These are phyloP conservation scores for Metopolophium dirhodum DNA, from an alignment of 1,140 invertebrate genomes.

Conservation along the genomic window DNA sequence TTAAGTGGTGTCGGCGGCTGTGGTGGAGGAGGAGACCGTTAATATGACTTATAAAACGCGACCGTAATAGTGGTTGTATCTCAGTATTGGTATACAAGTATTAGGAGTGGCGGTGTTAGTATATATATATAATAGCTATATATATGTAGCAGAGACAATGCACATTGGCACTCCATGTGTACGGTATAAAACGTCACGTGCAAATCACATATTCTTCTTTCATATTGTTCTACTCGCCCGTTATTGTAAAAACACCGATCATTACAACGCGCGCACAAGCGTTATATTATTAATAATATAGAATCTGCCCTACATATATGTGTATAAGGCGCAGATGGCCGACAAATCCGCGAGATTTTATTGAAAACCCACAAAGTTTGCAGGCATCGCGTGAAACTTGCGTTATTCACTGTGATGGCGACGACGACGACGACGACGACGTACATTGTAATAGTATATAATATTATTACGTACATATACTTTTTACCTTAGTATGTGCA, in stretches of 20 bases:
- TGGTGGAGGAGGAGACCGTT: background rate
- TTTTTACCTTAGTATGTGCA: background rate
- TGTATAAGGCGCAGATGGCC: background rate
- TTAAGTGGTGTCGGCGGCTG: background rate
- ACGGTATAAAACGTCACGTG: constrained; percentile 5
- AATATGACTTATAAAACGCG: constrained; percentile 28
- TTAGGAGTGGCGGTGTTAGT: background rate
- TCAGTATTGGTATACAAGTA: background rate
- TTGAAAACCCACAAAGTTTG: constrained; percentile 18
- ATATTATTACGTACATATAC: background rate
- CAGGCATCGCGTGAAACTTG: background rate
- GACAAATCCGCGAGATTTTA: background rate
- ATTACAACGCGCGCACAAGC: background rate
- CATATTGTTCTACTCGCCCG: background rate
- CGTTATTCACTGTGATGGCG: background rate
- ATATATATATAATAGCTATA: too few relatives aligned
- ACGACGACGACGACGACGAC: background rate
- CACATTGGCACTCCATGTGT: background rate
- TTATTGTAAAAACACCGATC: background rate
- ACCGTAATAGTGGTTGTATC: background rate
- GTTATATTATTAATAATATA: background rate
- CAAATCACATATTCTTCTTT: background rate
- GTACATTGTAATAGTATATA: background rate
- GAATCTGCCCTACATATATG: too few relatives aligned
- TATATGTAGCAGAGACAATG: background rate